Evolutionary conservation across 1,140 invertebrate genomes (phyloP), one percentile per base, ranked within the genome.

Genomic region (Dinoponera quadriceps): DNA sequence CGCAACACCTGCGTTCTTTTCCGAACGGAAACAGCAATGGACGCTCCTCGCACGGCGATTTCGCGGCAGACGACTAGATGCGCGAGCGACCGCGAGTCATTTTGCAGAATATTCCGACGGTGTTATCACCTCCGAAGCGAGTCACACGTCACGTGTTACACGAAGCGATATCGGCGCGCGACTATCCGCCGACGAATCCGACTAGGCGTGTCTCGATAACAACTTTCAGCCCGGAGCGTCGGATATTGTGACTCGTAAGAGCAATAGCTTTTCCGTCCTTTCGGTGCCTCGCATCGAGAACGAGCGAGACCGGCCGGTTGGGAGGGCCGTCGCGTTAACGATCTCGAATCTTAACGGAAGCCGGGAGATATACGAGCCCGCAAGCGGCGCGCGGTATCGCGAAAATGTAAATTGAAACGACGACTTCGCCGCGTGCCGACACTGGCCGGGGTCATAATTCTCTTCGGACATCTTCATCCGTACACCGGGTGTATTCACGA

Each of bases 361-460:
- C 25, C 18, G 20, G 29, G 60, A 77, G 75, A 87, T 84, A 81
- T 80, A 81, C 51, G 75, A 81, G 16, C 22, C 18, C 22, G 29
- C 16, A 18, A 68, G 62, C 48, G 54, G 74, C 57, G 77, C 7
- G 78, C 29, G 25, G 3, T 33, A 51, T 65, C 51, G 72, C 49
- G 62, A 83, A 63, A 83, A 83, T 88, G 78, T 88, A 88, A 88
- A 88, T 88, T 80, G 78, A 88, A 83, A 85, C 68, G 68, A 88
- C 57, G 16, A 88, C 38, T 44, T 44, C 38, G 57, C 73, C 22
- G 72, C 59, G 54, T 66, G 63, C 48, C 44, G 75, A 77, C 85
- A 69, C 29, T 25, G 29, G 29, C 16, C 25, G 44, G 27, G 25
- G 25, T 84, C 83, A 82, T 85, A 88, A 88, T 65, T 87, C 75